Base-by-base conservation (phyloP, 2,888 invertebrate genomes). In the Neoscelio sp. region DNA sequence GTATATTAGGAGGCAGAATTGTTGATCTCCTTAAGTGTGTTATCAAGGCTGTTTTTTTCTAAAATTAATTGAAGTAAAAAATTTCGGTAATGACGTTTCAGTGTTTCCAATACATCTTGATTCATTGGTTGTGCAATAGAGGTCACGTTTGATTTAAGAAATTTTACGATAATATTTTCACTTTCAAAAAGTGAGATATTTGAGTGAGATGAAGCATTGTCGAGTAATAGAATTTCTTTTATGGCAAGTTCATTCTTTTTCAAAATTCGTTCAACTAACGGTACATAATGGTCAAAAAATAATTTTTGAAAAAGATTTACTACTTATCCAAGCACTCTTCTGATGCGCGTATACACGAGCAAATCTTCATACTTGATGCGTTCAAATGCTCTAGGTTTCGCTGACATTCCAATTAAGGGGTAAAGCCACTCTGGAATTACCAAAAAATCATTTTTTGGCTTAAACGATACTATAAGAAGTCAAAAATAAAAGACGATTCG, bases 121-220 rank as follows among this genome's bases (percentile, higher is more conserved):
- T 83, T 82, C 81, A 82, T 82, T 20, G 80, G 81, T 76, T 84
- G 80, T 10, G 62, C 56, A 23, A 82, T 48, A 15, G 71, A 50
- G 7, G 83, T 83, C 1, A 83, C 80, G 35, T 81, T 81, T 8
- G 82, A 81, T 56, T 82, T 80, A 28, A 83, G 60, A 80, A 77
- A 79, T 56, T 56, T 78, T 5, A 62, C 64, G 26, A 62, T 54
- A 13, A 78, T 75, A 33, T 80, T 62, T 65, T 40, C 68, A 56
- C 46, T 54, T 60, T 50, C 33, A 0, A 68, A 44, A 35, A 46
- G 38, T 26, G 30, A 62, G 12, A 68, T 62, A 44, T 76, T 42
- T 54, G 80, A 77, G 44, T 84, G 84, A 7, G 64, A 73, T 28
- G 78, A 65, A 44, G 80, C 81, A 67, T 83, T 82, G 50, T 84